Conservation (phyloP, 2,113 vertebrate species). For the Oreocharis arfaki region DNA sequence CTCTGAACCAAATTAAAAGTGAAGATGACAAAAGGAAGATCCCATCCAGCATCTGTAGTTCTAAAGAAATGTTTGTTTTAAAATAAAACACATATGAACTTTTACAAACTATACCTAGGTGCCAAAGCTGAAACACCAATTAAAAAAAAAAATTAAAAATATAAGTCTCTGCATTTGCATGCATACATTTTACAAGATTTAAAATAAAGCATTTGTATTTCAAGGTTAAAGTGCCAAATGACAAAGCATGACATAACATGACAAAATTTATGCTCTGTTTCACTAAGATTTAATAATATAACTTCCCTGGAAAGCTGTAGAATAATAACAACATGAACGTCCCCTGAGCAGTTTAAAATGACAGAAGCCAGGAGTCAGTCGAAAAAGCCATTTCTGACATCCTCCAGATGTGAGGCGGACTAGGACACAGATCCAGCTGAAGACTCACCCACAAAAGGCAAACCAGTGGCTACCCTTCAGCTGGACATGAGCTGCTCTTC, state of each 20-base stretch:
- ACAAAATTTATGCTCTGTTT: background rate
- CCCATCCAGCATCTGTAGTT: background rate
- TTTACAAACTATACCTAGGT: background rate
- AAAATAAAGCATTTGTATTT: background rate
- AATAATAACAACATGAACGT: rapidly evolving
- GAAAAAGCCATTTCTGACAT: background rate
- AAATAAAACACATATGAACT: background rate
- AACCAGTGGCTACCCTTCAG: background rate
- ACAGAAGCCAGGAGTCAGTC: background rate
- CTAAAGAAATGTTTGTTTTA: background rate
- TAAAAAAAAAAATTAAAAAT: background rate
- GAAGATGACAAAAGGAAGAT: background rate
- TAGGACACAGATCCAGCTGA: background rate
- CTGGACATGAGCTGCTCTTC: background rate
- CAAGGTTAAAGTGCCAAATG: background rate
- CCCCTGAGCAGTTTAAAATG: background rate
- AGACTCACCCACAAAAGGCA: background rate
- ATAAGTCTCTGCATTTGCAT: background rate
- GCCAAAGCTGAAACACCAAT: background rate
- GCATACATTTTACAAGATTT: background rate
- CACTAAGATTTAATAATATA: background rate
- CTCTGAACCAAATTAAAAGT: background rate
- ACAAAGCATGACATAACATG: background rate
- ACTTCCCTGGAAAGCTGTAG: background rate
- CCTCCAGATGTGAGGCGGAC: background rate